Conservation (phyloP, 2,888 invertebrate genomes). For the Ormyrus pomaceus region DNA sequence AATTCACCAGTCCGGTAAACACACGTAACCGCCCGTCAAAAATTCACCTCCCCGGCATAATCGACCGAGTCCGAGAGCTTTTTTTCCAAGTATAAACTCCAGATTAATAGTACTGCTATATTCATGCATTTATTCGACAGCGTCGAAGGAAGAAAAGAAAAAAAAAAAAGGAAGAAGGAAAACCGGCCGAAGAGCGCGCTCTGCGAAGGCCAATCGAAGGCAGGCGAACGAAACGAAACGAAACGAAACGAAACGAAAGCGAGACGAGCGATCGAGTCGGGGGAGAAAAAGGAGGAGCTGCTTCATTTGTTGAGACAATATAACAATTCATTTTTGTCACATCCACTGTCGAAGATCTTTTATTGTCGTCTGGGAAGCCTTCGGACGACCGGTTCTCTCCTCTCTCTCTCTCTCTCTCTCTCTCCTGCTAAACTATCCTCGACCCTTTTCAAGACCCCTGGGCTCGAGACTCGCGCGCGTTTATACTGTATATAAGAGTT, state of each 20-base stretch:
- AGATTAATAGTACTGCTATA: background rate
- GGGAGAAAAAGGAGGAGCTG: conserved; percentile 61
- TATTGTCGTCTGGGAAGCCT: conserved; percentile 63
- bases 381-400: conserved; percentile 50
- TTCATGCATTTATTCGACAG: conserved; percentile 18
- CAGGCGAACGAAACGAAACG: background rate
- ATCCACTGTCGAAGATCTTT: conserved; percentile 68
- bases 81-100: too few relatives aligned
- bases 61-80: too few relatives aligned
- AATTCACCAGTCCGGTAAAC: too few relatives aligned
- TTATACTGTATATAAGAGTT: conserved; percentile 49
- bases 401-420: conserved; percentile 16
- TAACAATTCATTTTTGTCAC: conserved; percentile 74
- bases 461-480: conserved; percentile 28
- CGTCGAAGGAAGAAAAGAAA: background rate
- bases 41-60: too few relatives aligned
- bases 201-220: background rate
- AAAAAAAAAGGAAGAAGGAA: background rate
- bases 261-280: conserved; percentile 43
- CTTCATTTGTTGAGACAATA: conserved; percentile 74
- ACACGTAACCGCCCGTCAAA: too few relatives aligned
- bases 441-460: conserved; percentile 55
- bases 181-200: too few relatives aligned
- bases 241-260: conserved; percentile 49
- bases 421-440: conserved; percentile 48